Conservation (phyloP, 1,140 invertebrate species). For the Philotrypesis tridentata region DNA sequence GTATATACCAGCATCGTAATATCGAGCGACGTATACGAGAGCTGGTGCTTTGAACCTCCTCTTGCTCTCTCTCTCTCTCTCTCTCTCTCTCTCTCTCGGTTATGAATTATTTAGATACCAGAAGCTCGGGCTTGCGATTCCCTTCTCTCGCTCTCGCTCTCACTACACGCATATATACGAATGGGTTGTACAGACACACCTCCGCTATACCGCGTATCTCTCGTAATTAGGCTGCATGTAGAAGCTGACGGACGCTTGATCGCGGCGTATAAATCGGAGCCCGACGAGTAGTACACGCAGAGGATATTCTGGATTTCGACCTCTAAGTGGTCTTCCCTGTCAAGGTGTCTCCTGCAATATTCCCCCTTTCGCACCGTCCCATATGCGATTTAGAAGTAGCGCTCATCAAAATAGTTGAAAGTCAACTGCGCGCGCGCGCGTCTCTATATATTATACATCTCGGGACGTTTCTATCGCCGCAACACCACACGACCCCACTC, state of each 20-base stretch:
- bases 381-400: neutral
- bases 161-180: slow-evolving; percentile 56
- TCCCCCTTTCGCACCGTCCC: neutral
- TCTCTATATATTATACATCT: neutral
- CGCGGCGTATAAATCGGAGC: neutral
- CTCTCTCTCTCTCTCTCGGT: no score
- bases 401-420: no score
- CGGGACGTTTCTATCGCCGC: no score
- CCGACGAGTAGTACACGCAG: no score
- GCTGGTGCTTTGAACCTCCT: slow-evolving; percentile 54
- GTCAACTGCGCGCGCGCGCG: no score
- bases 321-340: neutral
- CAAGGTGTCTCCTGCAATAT: neutral
- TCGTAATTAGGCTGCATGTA: neutral
- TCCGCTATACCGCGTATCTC: neutral
- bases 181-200: neutral
- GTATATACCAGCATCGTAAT: slow-evolving; percentile 50
- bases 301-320: neutral
- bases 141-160: slow-evolving; percentile 21
- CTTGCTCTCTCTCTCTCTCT: no score
- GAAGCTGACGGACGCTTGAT: neutral
- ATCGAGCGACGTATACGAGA: slow-evolving; percentile 45
- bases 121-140: slow-evolving; percentile 57
- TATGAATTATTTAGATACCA: slow-evolving; percentile 65
- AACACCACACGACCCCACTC: no score